Conservation (phyloP, 1,140 invertebrate genomes). For the Melipona quadrifasciata region DNA sequence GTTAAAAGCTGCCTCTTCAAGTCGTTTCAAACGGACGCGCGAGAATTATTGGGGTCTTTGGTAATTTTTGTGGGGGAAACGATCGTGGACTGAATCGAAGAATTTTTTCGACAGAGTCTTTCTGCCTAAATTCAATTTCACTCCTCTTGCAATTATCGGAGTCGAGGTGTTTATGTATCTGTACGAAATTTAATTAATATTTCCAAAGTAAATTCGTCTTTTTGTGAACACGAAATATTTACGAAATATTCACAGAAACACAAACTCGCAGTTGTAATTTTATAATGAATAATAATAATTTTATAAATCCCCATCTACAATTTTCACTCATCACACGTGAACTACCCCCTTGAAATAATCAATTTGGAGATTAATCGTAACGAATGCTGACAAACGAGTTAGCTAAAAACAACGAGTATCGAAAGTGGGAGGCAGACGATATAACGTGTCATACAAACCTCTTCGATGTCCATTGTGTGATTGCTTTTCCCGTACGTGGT, state of each 20-base stretch:
- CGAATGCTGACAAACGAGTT: neutral
- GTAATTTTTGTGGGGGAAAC: too few relatives aligned
- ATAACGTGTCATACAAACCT: constrained; percentile 71
- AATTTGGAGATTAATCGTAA: neutral
- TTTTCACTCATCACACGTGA: neutral
- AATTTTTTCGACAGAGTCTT: neutral
- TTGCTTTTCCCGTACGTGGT: constrained; percentile 65
- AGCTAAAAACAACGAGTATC: neutral
- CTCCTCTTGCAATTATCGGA: neutral
- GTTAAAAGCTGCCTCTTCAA: neutral
- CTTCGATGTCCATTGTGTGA: constrained; percentile 72
- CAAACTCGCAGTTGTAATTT: too few relatives aligned
- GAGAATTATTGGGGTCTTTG: neutral
- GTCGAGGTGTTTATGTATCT: neutral
- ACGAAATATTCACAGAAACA: too few relatives aligned
- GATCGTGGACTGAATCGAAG: neutral
- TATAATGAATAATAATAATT: too few relatives aligned
- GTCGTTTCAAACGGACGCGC: neutral
- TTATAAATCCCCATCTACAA: too few relatives aligned
- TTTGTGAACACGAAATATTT: too few relatives aligned
- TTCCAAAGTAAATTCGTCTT: too few relatives aligned
- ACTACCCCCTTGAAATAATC: neutral
- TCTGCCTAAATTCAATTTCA: too few relatives aligned
- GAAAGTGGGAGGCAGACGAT: neutral
- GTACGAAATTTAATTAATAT: neutral